These are phyloP conservation scores for Mastacembelus armatus DNA, from an alignment of 2,797 vertebrate genomes.

Conservation along the genomic window DNA sequence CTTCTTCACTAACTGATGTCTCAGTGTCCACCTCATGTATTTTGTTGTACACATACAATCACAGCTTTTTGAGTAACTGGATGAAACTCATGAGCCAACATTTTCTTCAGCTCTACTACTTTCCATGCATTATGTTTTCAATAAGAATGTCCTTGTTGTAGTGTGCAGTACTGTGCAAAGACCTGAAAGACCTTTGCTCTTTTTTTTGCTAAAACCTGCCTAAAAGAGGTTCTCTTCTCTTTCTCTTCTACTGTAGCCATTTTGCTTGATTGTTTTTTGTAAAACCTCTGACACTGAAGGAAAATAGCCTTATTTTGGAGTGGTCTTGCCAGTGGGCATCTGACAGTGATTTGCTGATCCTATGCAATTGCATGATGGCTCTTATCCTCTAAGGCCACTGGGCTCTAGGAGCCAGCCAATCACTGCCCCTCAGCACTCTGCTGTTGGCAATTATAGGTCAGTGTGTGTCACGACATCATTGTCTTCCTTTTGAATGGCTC, in stretches of 20 bases:
- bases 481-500: constrained; percentile 66
- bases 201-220: constrained; percentile 40
- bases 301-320: constrained; percentile 58
- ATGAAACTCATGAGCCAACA: constrained; percentile 45
- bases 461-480: constrained; percentile 70
- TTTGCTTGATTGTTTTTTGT: constrained; percentile 56
- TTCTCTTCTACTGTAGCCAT: constrained; percentile 36
- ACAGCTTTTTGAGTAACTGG: constrained; percentile 33
- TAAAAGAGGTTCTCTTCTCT: constrained; percentile 37
- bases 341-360: constrained; percentile 83
- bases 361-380: constrained; percentile 77
- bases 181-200: no score
- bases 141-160: background rate
- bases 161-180: background rate
- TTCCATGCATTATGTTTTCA: constrained; percentile 19
- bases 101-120: constrained; percentile 25
- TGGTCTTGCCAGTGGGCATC: constrained; percentile 68
- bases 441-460: constrained; percentile 83
- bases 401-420: constrained; percentile 64
- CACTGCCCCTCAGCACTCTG: constrained; percentile 58
- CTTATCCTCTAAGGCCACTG: constrained; percentile 71
- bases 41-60: constrained; percentile 63
- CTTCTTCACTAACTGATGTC: constrained; percentile 45
- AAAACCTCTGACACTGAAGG: constrained; percentile 60
- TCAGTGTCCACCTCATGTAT: constrained; percentile 61